Evolutionary conservation across 2,888 invertebrate species (phyloP), one percentile per base, ranked within the genome.

Genomic region (Epinotia bilunana): DNA sequence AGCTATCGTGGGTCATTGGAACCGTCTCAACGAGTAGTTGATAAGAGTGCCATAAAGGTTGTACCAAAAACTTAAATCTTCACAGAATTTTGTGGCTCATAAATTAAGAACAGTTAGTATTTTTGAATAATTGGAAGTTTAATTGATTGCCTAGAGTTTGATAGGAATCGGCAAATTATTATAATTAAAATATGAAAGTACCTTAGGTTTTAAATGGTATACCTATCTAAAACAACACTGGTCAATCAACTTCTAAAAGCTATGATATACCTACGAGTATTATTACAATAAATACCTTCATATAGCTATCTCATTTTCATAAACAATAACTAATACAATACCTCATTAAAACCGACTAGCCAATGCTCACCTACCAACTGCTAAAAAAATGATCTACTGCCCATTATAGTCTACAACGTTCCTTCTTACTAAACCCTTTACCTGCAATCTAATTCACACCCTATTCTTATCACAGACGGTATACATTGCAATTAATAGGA

Each of bases 341-440:
- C 76, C 73, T 76, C 68, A 76, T 74, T 79, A 79, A 79, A 78
- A 77, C 77, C 77, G 70, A 68, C 76, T 79, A 77, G 78, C 71
- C 72, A 78, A 76, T 60, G 43, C 61, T 61, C 61, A 77, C 79
- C 79, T 78, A 77, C 80, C 80, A 79, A 78, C 79, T 77, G 77
- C 78, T 77, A 77, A 79, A 79, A 76, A 74, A 79, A 72, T 82
- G 80, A 80, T 82, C 78, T 79, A 81, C 78, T 77, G 77, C 79
- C 77, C 70, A 80, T 79, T 80, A 80, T 76, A 77, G 72, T 70
- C 76, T 67, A 28, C 76, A 63, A 72, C 62, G 76, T 39, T 58
- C 61, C 67, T 77, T 63, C 67, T 53, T 39, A 49, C 72, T 43
- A 16, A 16, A 43, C 16, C 11, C n/a, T 23, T 7, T 39, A 39